Percentiles rank a stretch among this genome's conserved stretches.
Evolutionary conservation across 2,888 invertebrate species (phyloP).

Genomic region (Scaeva pyrastri): DNA sequence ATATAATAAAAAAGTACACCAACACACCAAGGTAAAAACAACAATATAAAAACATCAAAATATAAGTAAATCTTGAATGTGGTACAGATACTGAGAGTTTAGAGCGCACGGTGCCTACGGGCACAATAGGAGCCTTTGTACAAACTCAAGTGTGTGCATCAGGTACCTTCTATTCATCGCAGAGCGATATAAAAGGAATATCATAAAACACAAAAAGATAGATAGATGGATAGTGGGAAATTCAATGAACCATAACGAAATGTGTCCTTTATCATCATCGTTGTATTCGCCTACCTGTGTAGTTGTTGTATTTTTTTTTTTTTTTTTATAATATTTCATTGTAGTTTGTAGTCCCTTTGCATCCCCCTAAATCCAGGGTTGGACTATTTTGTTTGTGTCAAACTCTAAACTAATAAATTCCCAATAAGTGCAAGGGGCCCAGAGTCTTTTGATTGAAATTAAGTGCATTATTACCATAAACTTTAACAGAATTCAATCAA

Average conservation of each 20-base stretch:
- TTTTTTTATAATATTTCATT: conserved; percentile 7
- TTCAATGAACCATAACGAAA: conserved; percentile 75
- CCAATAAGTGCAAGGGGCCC: too few species aligned
- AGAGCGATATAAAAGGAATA: conserved; percentile 62
- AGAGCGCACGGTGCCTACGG: conserved; percentile 64
- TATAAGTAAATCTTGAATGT: conserved; percentile 64
- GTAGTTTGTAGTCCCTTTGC: conserved; percentile 42
- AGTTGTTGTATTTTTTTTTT: conserved; percentile 36
- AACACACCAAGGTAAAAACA: neutral
- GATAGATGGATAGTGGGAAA: conserved; percentile 73
- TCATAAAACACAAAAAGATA: conserved; percentile 72
- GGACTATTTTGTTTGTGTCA: neutral
- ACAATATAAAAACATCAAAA: conserved; percentile 37
- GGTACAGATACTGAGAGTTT: conserved; percentile 44
- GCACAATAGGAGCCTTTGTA: conserved; percentile 70
- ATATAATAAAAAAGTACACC: neutral
- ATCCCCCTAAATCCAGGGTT: conserved; percentile 1
- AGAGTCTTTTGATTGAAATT: too few species aligned
- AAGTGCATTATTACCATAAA: too few species aligned
- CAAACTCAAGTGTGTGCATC: conserved; percentile 74
- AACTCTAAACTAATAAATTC: too few species aligned
- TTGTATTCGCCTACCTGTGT: conserved; percentile 60
- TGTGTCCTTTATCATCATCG: conserved; percentile 69
- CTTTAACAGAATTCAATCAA: too few species aligned
- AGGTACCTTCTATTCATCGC: conserved; percentile 71